Base-by-base conservation (phyloP, 2,113 vertebrate genomes). In the Thunnus thynnus region DNA sequence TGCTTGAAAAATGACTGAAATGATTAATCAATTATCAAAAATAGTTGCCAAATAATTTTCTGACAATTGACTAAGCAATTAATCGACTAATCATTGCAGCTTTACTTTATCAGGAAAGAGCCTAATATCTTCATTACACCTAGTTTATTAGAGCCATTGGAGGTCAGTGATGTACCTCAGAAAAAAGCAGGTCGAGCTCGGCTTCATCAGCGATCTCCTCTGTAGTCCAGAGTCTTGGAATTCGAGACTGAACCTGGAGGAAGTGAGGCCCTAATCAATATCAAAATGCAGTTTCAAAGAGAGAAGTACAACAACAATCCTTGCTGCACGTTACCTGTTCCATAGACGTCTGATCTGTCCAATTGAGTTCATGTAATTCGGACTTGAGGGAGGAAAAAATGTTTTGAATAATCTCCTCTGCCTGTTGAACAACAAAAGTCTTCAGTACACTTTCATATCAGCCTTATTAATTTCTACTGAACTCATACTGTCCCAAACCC, bases 341-440 rank as follows among this genome's bases (percentile, higher is more conserved):
- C 72, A 93, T 76, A 48, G 87, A 56, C 17, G 57, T 80, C 27
- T 80, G 30, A 72, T 95, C 84, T 14, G 44, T 85, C 95, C 93
- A 93, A 20, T 63, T 80, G 16, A 94, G 80, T n/a, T 83, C 74
- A 11, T 64, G 67, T 54, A 95, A 55, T 81, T 91, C 93, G 17
- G 86, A 89, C 72, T 94, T 92, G 57, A 95, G 73, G 56, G 92
- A 79, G 52, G 89, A 87, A 62, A 92, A 92, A 0, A 95, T 80
- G 50, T 93, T 88, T 60, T 88, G 56, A 50, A 94, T 85, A 41
- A 95, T 70, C 68, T 93, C 87, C 18, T 93, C 90, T 64, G 86
- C 92, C 95, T 96, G 88, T 83, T 50, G 47, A 75, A 80, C 10
- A 86, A 50, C 12, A 57, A 25, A 56, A 52, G 46, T 1, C 2